Base-by-base conservation (phyloP, 2,113 vertebrate species). In the Callaeas wilsoni region DNA sequence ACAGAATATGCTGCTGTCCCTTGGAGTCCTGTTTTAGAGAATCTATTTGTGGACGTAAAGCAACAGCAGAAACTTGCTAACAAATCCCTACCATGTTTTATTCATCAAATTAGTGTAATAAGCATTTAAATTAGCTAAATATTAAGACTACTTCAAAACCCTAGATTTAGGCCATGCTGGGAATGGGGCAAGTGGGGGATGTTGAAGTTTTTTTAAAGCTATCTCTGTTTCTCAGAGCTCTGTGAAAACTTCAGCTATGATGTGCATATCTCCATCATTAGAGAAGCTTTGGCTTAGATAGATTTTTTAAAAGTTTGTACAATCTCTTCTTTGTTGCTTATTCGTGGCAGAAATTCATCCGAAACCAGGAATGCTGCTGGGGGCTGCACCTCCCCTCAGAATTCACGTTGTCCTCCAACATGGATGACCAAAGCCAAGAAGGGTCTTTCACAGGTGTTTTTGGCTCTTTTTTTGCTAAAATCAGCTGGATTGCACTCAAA, bases 111-210 rank as follows among this genome's bases (percentile, higher is more conserved):
- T 90, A 93, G 32, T 56, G 78, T 80, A 85, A 94, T 80, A 86
- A 91, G 84, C 91, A 90, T 91, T 80, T 94, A 86, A 90, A 96
- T 95, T 88, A 77, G 78, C 67, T 86, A 87, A 77, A 49, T 92
- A 87, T 88, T 76, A 85, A 65, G 70, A 87, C 39, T 71, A 50
- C 53, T 46, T 83, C 65, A 91, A 91, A 94, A 76, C n/a, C 49
- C 32, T 42, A 27, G 37, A 81, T 65, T 50, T 64, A 46, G 52
- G 65, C 75, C 0, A 0, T 8, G 1, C 35, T 94, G 76, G 73
- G 87, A 89, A 84, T 44, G 2, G 4, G 74, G 55, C 53, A 90
- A 90, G 12, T 56, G 35, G 41, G 41, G 82, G 63, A 37, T 74
- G 35, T 74, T 16, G 59, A 87, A 85, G 33, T 44, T 77, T 78